Percentiles rank a stretch among this genome's conserved stretches.
These are phyloP conservation scores for Leptoteleia sp. DNA, from an alignment of 1,140 invertebrate genomes.

Conservation along the genomic window DNA sequence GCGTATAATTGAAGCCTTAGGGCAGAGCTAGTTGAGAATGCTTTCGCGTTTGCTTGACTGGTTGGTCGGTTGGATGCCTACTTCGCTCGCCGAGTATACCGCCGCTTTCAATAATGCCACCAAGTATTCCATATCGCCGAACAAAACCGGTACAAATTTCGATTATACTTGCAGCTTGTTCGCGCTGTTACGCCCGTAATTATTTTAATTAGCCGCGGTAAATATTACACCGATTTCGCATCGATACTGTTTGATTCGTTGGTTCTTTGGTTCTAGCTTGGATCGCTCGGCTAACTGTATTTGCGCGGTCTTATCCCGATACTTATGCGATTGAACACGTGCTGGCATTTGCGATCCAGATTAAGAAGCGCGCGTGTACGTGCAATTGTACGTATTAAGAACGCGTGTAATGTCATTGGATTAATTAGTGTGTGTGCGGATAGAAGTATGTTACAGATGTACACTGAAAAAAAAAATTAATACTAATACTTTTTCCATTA, in stretches of 20 bases:
- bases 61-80: constrained; percentile 42
- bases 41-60: too few relatives aligned
- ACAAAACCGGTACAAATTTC: constrained; percentile 45
- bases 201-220: background rate
- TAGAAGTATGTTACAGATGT: too few relatives aligned
- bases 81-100: constrained; percentile 11
- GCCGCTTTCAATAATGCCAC: constrained; percentile 53
- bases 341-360: too few relatives aligned
- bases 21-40: constrained; percentile 67
- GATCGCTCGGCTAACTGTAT: too few relatives aligned
- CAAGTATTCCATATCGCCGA: constrained; percentile 49
- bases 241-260: background rate
- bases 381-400: too few relatives aligned
- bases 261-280: too few relatives aligned
- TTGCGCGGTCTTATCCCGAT: background rate
- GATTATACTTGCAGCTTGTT: constrained; percentile 16
- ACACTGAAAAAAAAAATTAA: too few relatives aligned
- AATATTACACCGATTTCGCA: background rate
- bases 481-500: too few relatives aligned
- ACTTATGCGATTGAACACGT: too few relatives aligned
- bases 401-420: too few relatives aligned
- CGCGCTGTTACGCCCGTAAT: constrained; percentile 12
- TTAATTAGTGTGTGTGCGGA: too few relatives aligned
- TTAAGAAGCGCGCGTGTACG: too few relatives aligned
- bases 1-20: constrained; percentile 74